phyloP scores from a whole-genome alignment of 1,140 invertebrate species.

The Drosophila paulistorum region DNA sequence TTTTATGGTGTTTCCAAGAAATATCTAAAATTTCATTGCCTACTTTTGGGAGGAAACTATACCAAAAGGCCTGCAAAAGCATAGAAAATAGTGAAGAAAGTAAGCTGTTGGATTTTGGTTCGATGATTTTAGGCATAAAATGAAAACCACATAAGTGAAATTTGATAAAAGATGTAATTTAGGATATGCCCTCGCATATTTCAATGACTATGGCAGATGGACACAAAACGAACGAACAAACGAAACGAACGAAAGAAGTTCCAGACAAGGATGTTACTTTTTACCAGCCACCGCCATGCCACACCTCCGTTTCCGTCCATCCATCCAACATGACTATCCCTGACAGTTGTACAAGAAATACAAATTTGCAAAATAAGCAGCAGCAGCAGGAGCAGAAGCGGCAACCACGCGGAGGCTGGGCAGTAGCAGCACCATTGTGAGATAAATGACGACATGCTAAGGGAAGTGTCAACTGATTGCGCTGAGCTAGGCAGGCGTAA shows the following conservation, averaged over 20 bases:
- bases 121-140: too few species aligned
- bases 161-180: too few species aligned
- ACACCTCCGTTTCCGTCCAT: conserved; percentile 16
- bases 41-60: too few species aligned
- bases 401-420: neutral
- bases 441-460: conserved; percentile 79
- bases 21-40: too few species aligned
- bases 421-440: conserved; percentile 49
- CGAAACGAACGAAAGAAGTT: neutral
- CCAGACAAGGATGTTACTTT: conserved; percentile 68
- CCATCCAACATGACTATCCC: conserved; percentile 26
- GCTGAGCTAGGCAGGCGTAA: conserved; percentile 79
- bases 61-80: too few species aligned
- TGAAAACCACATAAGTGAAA: too few species aligned
- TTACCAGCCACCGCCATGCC: conserved; percentile 43
- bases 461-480: conserved; percentile 81
- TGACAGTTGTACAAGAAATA: conserved; percentile 81
- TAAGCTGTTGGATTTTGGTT: too few species aligned
- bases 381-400: conserved; percentile 25
- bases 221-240: conserved; percentile 1
- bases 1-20: too few species aligned
- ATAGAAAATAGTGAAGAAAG: too few species aligned
- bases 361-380: conserved; percentile 80
- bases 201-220: conserved; percentile 17
- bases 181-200: conserved; percentile 1